Evolutionary conservation across 1,140 invertebrate species (phyloP).

Genomic region (Drosophila serrata): DNA sequence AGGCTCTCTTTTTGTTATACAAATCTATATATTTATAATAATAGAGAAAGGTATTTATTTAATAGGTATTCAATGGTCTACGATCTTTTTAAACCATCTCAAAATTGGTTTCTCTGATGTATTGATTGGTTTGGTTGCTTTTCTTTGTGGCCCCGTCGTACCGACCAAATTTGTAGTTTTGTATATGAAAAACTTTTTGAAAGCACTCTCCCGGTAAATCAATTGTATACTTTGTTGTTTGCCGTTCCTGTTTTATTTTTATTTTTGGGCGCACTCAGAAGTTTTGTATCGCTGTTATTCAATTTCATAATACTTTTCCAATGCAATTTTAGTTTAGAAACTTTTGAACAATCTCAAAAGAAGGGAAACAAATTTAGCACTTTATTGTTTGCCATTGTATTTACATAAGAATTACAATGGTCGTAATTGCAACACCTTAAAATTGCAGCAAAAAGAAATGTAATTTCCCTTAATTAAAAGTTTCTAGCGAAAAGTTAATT

Average conservation of each 20-base stretch:
- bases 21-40: not conserved
- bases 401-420: not conserved
- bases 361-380: not conserved
- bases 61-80: conserved; percentile 5
- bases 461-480: conserved; percentile 43
- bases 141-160: conserved; percentile 6
- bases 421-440: conserved; percentile 24
- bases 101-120: conserved; percentile 5
- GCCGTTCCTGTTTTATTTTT: conserved; percentile 21
- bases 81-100: not conserved
- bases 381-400: not conserved
- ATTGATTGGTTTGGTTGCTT: conserved; percentile 39
- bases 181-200: conserved; percentile 42
- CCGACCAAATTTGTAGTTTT: conserved; percentile 39
- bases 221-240: conserved; percentile 53
- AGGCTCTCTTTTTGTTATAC: no score
- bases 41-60: not conserved
- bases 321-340: conserved; percentile 34
- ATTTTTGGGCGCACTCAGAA: conserved; percentile 4
- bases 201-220: conserved; percentile 41
- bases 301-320: conserved; percentile 28
- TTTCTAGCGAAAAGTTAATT: conserved; percentile 39
- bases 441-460: conserved; percentile 9
- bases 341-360: not conserved
- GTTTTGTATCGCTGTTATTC: conserved; percentile 31